Base-by-base conservation (phyloP, 2,888 invertebrate genomes). In the Lochmaea crataegi region DNA sequence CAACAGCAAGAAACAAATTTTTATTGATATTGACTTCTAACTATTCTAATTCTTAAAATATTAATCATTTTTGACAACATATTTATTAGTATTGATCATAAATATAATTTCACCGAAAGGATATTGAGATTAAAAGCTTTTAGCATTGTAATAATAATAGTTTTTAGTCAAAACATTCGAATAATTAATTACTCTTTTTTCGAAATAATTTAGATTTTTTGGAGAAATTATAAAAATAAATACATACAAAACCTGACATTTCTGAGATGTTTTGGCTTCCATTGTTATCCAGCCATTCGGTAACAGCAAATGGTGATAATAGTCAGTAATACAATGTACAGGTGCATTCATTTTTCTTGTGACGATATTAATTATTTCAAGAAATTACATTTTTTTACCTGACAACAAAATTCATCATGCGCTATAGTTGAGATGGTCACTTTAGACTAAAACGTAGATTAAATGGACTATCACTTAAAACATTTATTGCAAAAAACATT, bases 401-500 rank as follows among this genome's bases (percentile, higher is more conserved):
- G 22, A 32, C 7, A 58, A 12, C 10, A 58, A 14, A 38, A 32
- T 32, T 32, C 57, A 26, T 57, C 57, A 57, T 18, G 26, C 57
- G 56, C 22, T 57, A 10, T 10, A 9, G 4, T 26, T 22, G 5
- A 18, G n/a, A n/a, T n/a, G n/a, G n/a, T n/a, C n/a, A n/a, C n/a
- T n/a, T n/a, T n/a, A n/a, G n/a, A n/a, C n/a, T n/a, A n/a, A n/a
- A n/a, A n/a, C n/a, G 38, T 61, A 18, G 38, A n/a, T 61, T 42
- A 42, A 63, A 63, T 63, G 42, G 18, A 42, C 41, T 26, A 71
- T 41, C 42, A 16, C 32, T 56, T 56, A 56, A 65, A 70, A 61
- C 60, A 65, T 58, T 57, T 45, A 51, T 11, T 42, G 32, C 22
- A 63, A 65, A 65, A 51, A 68, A 69, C 58, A 68, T 42, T 18